These are phyloP conservation scores for Syritta pipiens DNA, from an alignment of 2,888 invertebrate genomes.

Conservation along the genomic window DNA sequence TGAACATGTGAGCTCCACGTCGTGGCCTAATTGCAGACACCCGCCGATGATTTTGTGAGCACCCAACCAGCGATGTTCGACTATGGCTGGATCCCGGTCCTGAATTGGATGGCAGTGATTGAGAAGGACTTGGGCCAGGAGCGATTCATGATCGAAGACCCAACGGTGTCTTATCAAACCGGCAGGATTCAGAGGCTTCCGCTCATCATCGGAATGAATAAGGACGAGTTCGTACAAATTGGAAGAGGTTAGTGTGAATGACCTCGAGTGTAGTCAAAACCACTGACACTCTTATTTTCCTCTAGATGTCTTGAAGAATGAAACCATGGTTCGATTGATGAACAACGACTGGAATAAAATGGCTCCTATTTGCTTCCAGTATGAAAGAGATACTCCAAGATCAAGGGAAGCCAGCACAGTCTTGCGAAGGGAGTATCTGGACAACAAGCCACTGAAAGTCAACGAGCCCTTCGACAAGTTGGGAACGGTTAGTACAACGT, in stretches of 20 bases:
- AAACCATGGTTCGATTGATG: conserved; percentile 74
- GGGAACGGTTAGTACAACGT: conserved; percentile 55
- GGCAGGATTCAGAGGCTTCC: conserved; percentile 83
- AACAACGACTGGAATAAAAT: conserved; percentile 73
- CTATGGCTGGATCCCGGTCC: conserved; percentile 74
- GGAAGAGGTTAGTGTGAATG: conserved; percentile 78
- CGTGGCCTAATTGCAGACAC: conserved; percentile 71
- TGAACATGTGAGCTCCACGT: background rate
- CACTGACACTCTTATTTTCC: background rate
- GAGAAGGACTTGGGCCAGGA: conserved; percentile 84
- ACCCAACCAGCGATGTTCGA: conserved; percentile 75
- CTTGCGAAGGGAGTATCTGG: conserved; percentile 72
- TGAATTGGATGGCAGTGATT: conserved; percentile 83
- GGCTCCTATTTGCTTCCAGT: conserved; percentile 77
- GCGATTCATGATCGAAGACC: conserved; percentile 83
- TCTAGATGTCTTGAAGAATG: conserved; percentile 81
- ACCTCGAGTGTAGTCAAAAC: background rate
- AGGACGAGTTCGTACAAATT: conserved; percentile 84
- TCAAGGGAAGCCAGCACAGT: conserved; percentile 73
- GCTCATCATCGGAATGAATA: conserved; percentile 83
- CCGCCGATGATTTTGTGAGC: conserved; percentile 73
- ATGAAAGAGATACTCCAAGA: conserved; percentile 75
- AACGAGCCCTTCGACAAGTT: conserved; percentile 71
- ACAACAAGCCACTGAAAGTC: conserved; percentile 62
- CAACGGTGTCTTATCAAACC: conserved; percentile 80